A percentile compares a stretch with the other conserved stretches of the same genome.
These are phyloP conservation scores for Rhodinocichla rosea DNA, from an alignment of 2,113 vertebrate species.

Conservation along the genomic window DNA sequence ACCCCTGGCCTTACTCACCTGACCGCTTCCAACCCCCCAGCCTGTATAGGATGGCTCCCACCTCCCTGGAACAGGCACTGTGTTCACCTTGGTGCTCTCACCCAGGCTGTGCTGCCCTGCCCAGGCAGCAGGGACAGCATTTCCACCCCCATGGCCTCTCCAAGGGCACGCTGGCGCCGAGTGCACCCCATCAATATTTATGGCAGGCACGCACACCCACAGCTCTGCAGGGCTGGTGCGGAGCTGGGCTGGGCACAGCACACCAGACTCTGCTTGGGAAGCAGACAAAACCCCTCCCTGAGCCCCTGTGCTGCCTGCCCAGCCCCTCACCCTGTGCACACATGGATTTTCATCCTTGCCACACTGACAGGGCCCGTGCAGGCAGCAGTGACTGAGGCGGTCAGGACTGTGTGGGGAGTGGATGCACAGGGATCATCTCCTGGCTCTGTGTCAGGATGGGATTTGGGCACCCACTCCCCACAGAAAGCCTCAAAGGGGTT, in stretches of 20 bases:
- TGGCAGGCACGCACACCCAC: slow-evolving; percentile 12
- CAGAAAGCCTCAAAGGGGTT: background rate
- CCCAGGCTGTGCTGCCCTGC: background rate
- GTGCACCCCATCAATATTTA: slow-evolving; percentile 55
- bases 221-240: background rate
- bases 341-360: background rate
- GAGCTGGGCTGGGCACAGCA: background rate
- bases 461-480: background rate
- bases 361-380: background rate
- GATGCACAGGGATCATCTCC: background rate
- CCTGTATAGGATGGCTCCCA: background rate
- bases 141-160: background rate
- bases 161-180: background rate
- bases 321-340: fast-evolving
- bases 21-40: background rate
- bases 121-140: background rate
- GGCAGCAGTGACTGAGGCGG: fast-evolving
- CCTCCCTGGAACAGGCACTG: background rate
- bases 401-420: fast-evolving
- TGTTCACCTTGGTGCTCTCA: background rate
- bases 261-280: background rate
- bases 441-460: background rate
- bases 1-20: background rate
- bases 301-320: background rate
- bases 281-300: background rate